Evolutionary conservation across 2,888 invertebrate species (phyloP).

Genomic region (Dromius quadrimaculatus): DNA sequence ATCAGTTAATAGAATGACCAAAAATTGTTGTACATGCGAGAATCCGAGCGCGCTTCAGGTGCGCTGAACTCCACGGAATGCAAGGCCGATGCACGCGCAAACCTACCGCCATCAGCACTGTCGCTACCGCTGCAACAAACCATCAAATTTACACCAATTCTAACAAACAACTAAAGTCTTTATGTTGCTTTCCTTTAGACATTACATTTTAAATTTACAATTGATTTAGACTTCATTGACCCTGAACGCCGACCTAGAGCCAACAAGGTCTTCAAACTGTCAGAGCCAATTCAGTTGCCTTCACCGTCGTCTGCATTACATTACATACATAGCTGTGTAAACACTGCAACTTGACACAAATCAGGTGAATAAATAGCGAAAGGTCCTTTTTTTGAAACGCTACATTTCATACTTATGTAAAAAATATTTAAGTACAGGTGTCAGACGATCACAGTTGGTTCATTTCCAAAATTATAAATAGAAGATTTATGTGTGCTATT

Average conservation of each 20-base stretch:
- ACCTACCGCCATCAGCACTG: background rate
- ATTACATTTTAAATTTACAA: too few species aligned
- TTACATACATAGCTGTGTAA: background rate
- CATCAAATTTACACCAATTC: too few species aligned
- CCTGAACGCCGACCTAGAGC: slow-evolving; percentile 20
- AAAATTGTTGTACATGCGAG: too few species aligned
- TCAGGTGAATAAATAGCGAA: slow-evolving; percentile 25
- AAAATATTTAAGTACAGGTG: background rate
- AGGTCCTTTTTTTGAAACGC: background rate
- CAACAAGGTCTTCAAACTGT: slow-evolving; percentile 6
- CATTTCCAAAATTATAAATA: slow-evolving; percentile 8
- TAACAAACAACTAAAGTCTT: too few species aligned
- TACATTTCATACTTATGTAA: background rate
- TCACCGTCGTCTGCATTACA: slow-evolving; percentile 1
- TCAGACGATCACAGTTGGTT: background rate
- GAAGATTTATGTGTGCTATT: background rate
- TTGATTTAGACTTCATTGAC: background rate
- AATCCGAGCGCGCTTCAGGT: slow-evolving; percentile 40
- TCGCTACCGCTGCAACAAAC: slow-evolving; percentile 8
- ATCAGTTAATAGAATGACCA: too few species aligned
- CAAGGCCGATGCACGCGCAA: slow-evolving; percentile 50
- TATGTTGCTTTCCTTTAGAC: too few species aligned
- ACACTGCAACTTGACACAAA: slow-evolving; percentile 12
- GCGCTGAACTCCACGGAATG: slow-evolving; percentile 51
- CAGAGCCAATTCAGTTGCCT: background rate